Evolutionary conservation across 2,113 vertebrate species (phyloP).

Genomic region (Formicarius rufipectus): DNA sequence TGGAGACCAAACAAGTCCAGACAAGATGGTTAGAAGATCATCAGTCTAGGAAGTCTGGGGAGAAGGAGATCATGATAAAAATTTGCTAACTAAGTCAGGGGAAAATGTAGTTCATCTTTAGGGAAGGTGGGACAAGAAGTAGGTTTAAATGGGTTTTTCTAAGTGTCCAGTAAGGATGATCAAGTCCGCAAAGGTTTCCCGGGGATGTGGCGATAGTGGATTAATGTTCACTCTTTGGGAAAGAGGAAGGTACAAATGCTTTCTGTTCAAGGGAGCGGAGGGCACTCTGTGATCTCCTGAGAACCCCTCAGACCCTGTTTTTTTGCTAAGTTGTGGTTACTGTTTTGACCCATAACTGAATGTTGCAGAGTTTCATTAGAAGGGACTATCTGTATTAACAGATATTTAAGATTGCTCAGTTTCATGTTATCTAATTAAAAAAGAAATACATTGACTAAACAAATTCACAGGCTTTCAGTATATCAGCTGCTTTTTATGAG

Average conservation of each 20-base stretch:
- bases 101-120: background rate
- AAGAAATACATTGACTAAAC: background rate
- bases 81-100: background rate
- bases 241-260: background rate
- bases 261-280: background rate
- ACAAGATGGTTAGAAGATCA: background rate
- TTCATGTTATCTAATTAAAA: background rate
- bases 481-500: slow-evolving; percentile 10
- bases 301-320: background rate
- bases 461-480: background rate
- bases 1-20: background rate
- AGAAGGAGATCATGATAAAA: background rate
- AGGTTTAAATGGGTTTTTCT: background rate
- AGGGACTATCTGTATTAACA: background rate
- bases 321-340: background rate
- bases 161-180: background rate
- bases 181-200: background rate
- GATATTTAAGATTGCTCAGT: background rate
- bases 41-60: background rate
- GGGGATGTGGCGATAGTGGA: background rate
- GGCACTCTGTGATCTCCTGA: background rate
- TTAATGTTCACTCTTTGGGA: background rate
- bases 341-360: background rate
- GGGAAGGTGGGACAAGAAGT: background rate
- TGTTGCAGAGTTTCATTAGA: background rate